Conservation (phyloP, 2,888 invertebrate genomes). For the Augochlorella aurata region DNA sequence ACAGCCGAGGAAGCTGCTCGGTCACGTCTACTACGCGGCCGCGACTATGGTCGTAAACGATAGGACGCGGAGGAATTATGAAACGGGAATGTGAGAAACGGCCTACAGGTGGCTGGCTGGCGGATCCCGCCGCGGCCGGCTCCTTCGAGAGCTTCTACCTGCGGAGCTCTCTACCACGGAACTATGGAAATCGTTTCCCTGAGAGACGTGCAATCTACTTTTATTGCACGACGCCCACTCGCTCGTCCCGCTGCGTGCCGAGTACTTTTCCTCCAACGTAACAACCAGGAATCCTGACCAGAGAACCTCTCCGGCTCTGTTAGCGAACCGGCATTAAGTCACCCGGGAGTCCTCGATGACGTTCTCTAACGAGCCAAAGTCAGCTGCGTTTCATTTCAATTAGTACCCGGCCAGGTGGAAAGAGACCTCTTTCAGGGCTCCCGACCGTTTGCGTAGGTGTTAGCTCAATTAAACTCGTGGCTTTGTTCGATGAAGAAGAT, state of each 20-base stretch:
- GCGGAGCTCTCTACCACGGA: slow-evolving; percentile 16
- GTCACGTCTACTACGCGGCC: slow-evolving; percentile 13
- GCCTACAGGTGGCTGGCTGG: slow-evolving; percentile 52
- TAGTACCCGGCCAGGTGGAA: not conserved
- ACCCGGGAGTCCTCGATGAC: not conserved
- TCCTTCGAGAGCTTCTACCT: slow-evolving; percentile 33
- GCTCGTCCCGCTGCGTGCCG: slow-evolving; percentile 1
- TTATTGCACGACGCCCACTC: slow-evolving; percentile 38
- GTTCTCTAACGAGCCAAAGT: not conserved
- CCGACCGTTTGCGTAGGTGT: not conserved
- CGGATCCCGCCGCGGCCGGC: slow-evolving; percentile 1
- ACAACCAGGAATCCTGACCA: slow-evolving; percentile 5
- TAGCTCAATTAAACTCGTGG: not conserved
- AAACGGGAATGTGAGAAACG: slow-evolving; percentile 60
- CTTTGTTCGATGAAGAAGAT: no score
- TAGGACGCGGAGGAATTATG: slow-evolving; percentile 55
- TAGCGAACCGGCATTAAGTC: not conserved
- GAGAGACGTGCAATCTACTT: slow-evolving; percentile 23
- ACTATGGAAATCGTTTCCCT: slow-evolving; percentile 51
- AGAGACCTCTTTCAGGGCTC: not conserved
- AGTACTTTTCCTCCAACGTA: slow-evolving; percentile 4
- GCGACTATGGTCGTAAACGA: slow-evolving; percentile 44
- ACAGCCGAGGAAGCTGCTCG: not conserved
- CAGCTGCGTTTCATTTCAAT: not conserved
- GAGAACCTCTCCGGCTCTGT: not conserved